Percentiles rank a stretch among this genome's conserved stretches.
Conservation (phyloP, 2,797 vertebrate genomes). For the Liasis olivaceus region DNA sequence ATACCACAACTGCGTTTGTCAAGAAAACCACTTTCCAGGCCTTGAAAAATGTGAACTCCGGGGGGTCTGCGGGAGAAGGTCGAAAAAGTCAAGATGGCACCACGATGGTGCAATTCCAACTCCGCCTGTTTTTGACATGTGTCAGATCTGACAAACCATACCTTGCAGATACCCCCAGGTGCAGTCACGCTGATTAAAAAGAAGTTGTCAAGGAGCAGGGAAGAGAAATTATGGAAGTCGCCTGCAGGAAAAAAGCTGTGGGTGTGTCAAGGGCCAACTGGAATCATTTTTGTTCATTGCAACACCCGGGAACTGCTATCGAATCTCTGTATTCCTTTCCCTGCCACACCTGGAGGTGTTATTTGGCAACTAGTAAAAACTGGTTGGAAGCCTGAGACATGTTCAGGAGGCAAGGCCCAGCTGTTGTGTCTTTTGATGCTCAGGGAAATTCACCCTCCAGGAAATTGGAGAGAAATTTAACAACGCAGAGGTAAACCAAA, state of each 20-base stretch:
- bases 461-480: slow-evolving; percentile 19
- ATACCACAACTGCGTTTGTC: slow-evolving; percentile 17
- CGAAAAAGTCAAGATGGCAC: no score
- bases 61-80: neutral
- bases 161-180: neutral
- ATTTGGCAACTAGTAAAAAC: slow-evolving; percentile 23
- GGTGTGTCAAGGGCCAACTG: slow-evolving; percentile 33
- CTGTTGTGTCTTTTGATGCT: neutral
- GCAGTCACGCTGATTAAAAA: slow-evolving; percentile 31
- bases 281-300: slow-evolving; percentile 1
- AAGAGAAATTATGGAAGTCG: neutral
- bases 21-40: neutral
- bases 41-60: slow-evolving; percentile 50
- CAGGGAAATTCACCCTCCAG: slow-evolving; percentile 26
- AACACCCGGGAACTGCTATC: slow-evolving; percentile 6
- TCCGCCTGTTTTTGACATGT: no score
- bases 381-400: neutral
- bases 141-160: no score
- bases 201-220: neutral
- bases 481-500: slow-evolving; percentile 15
- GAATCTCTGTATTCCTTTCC: neutral
- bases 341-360: slow-evolving; percentile 15
- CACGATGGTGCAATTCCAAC: no score
- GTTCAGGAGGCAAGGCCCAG: neutral
- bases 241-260: neutral